Evolutionary conservation across 2,888 invertebrate genomes (phyloP), one percentile per base, ranked within the genome.

Genomic region (Eupithecia pulchellata): DNA sequence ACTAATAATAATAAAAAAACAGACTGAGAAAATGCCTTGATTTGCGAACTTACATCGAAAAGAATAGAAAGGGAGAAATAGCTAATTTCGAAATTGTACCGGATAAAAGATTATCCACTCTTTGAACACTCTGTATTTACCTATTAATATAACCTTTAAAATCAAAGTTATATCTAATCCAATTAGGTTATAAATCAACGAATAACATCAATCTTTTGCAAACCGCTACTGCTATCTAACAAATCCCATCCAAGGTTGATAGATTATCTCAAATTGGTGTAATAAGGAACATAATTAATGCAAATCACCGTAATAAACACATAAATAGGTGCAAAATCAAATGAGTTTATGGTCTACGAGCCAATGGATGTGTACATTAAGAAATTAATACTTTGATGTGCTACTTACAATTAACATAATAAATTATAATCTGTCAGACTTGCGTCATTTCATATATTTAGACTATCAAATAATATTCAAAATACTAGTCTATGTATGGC

Each of bases 231-330:
- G 76, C 73, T 72, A 74, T 72, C 73, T 71, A 69, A 73, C 75
- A 75, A 78, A 76, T 42, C 64, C 74, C 61, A 69, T 57, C 66
- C 75, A 77, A 78, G 78, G 75, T 77, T 75, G 75, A 75, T 74
- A 57, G 75, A 73, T 77, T 73, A 61, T 52, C 14, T 74, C 65
- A 75, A 77, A 78, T 78, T 75, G 75, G 72, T 74, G 67, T 74
- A 77, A 77, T 78, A 77, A 75, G 78, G 75, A 78, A 75, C 72
- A 75, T 70, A 55, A 70, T 71, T 75, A 77, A 77, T 76, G 74
- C 77, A 78, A 75, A 77, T 78, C 75, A 52, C 69, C 13, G 75
- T 65, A 66, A 75, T 77, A 77, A 75, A 78, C 71, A 72, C 55
- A 74, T 75, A 66, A 74, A 72, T 70, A 76, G 58, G 66, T 69